Evolutionary conservation across 2,797 vertebrate species (phyloP), one percentile per base, ranked within the genome.

Genomic region (Denticeps clupeoides): DNA sequence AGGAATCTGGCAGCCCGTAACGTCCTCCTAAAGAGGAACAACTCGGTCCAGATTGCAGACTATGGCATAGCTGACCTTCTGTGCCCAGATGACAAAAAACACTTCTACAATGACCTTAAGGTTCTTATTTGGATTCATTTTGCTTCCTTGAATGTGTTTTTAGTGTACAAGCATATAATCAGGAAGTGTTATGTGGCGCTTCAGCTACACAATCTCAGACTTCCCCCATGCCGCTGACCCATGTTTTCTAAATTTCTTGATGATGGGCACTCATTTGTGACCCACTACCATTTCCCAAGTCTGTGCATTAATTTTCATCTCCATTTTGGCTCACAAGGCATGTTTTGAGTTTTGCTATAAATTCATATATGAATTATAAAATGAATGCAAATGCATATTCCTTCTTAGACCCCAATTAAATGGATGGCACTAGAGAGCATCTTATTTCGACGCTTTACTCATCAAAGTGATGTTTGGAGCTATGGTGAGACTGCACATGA

Each of bases 391-490:
- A n/a, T 49, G 19, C 47, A 2, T 37, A 3, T 24, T 18, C 56
- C 32, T 35, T 45, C 35, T 22, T 70, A 97, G 92, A 89, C 86
- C 1, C 87, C 89, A 12, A 88, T 95, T 69, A 96, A 93, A 65
- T 96, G 92, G 92, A 94, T 95, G 91, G 88, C 92, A 2, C 77
- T 97, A 42, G 92, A 96, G 72, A 95, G 91, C 69, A 93, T 97
- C 62, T 75, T 95, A 68, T 95, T 93, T 47, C 86, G 90, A 45
- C 87, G 81, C 80, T 96, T 93, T 69, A 95, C 91, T 4, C 91
- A 97, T 73, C 93, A 96, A 74, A 97, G 93, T 50, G 93, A 97
- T 6, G 92, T 97, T 40, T 97, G 93, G 93, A 97, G 92, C 71
- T 97, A 97, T 2, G 93, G 93, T 96, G 59, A 83, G 89, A n/a